Base-by-base conservation (phyloP, 2,113 vertebrate species). In the Epinephelus fuscoguttatus region DNA sequence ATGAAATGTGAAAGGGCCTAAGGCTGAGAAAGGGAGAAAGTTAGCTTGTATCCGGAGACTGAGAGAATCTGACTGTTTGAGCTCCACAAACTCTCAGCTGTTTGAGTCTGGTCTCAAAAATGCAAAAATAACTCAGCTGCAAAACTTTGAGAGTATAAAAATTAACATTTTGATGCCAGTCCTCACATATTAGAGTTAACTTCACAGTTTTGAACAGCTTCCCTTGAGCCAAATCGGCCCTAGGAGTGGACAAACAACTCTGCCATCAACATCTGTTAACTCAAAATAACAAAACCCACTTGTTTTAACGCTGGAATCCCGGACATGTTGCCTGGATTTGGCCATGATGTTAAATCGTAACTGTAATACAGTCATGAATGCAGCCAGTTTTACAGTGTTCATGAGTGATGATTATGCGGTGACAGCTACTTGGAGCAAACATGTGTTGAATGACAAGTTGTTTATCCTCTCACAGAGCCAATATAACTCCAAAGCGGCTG, bases 1-100 rank as follows among this genome's bases (percentile, higher is more conserved):
- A 78, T 52, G 21, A 86, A 81, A 88, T 71, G 70, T 6, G 19
- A 88, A 86, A 84, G 52, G 21, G 33, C 76, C 81, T 37, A 2
- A 60, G 78, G 81, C 70, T 67, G 55, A 76, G 15, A 69, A 70
- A 14, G 59, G 42, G 53, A 75, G 61, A 88, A 75, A 84, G 68
- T 70, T 70, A 11, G 23, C 50, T 74, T 2, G 18, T 42, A 53
- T 63, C 4, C 3, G 10, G 27, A 57, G 71, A 55, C 30, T 40
- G 40, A 75, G 45, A 37, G 42, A 78, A 52, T 59, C 27, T 33
- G 53, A 56, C 27, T 9, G 1, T 70, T 59, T 21, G 66, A 82
- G 70, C n/a, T 55, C n/a, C 53, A 23, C 12, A 37, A 45, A 59
- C 45, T 83, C 17, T 66, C 23, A 33, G 23, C 23, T 45, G 70